Evolutionary conservation across 2,113 vertebrate species (phyloP), one percentile per base, ranked within the genome.

Genomic region (Boleophthalmus pectinirostris): DNA sequence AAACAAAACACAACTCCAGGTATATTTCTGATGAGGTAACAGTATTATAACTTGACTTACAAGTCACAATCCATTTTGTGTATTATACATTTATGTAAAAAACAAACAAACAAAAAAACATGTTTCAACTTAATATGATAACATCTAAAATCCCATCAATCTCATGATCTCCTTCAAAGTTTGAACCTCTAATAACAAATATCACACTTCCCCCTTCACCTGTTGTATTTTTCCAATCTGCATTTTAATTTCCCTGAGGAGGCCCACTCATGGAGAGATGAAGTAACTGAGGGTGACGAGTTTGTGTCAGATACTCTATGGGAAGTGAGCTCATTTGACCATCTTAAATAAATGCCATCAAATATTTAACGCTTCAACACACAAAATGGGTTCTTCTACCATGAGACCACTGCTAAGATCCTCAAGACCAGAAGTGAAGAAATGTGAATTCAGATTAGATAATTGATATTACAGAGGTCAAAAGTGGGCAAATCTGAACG

Each of bases 201-300:
- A 38, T 72, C 61, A n/a, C 8, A 33, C 33, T 64, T 64, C 43
- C 58, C 18, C 33, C 61, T 38, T 33, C 10, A 70, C 60, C 51
- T 45, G 61, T 70, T 69, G 64, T 45, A 47, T 72, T 73, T 58
- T 81, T 72, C 38, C 45, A 74, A 70, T 78, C 35, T 25, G 49
- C 71, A 72, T 25, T 63, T 77, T 75, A 71, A 88, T 86, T 87
- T 80, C 75, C 72, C 79, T 12, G 25, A 63, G 63, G 78, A 71
- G 74, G 43, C 8, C 0, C 24, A 2, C 64, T 47, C 45, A 71
- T 20, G 15, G 68, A 67, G 54, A 69, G 60, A 60, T 81, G 77
- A 72, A 61, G 70, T 65, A 6, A 81, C 66, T 66, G 51, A 68
- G 11, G 66, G 54, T 29, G 21, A 74, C 24, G 9, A 12, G 1